Conservation (phyloP, 2,888 invertebrate genomes). For the Acronicta aceris region DNA sequence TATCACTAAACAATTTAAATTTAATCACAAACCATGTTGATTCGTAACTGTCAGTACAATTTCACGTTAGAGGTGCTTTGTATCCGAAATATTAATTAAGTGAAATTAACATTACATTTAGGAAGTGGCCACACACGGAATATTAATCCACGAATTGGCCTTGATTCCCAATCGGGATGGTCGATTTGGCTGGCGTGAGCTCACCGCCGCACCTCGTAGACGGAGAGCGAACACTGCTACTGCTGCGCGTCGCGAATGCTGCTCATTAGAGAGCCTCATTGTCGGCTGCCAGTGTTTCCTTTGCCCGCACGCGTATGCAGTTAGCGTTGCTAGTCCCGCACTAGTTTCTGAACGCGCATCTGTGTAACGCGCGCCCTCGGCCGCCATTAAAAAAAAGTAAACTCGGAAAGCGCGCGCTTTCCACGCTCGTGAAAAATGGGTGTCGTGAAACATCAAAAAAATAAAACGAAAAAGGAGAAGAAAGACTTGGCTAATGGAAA, state of each 20-base stretch:
- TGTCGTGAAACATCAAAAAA: constrained; percentile 82
- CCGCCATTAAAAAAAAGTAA: constrained; percentile 60
- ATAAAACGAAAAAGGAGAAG: constrained; percentile 73
- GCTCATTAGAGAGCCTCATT: constrained; percentile 71
- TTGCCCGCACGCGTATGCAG: constrained; percentile 82
- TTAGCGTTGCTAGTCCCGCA: constrained; percentile 85
- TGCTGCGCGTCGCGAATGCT: constrained; percentile 64
- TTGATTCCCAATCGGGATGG: constrained; percentile 86
- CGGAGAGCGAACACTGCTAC: constrained; percentile 62
- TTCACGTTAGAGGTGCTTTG: constrained; percentile 61
- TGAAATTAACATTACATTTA: constrained; percentile 81
- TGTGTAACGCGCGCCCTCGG: constrained; percentile 74
- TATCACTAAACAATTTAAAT: constrained; percentile 22
- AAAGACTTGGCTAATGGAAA: constrained; percentile 77
- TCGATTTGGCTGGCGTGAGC: constrained; percentile 81
- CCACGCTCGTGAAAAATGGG: constrained; percentile 77
- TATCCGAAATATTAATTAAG: constrained; percentile 79
- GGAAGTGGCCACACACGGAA: constrained; percentile 78
- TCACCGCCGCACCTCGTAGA: constrained; percentile 75
- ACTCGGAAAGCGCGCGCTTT: constrained; percentile 63
- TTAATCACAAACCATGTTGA: constrained; percentile 9
- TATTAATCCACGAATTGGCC: constrained; percentile 83
- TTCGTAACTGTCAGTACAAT: constrained; percentile 58
- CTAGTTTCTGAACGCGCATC: constrained; percentile 86
- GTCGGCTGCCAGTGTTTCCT: constrained; percentile 78